A percentile compares a stretch with the other conserved stretches of the same genome.
These are phyloP conservation scores for Cantharis rustica DNA, from an alignment of 2,888 invertebrate genomes.

Conservation along the genomic window DNA sequence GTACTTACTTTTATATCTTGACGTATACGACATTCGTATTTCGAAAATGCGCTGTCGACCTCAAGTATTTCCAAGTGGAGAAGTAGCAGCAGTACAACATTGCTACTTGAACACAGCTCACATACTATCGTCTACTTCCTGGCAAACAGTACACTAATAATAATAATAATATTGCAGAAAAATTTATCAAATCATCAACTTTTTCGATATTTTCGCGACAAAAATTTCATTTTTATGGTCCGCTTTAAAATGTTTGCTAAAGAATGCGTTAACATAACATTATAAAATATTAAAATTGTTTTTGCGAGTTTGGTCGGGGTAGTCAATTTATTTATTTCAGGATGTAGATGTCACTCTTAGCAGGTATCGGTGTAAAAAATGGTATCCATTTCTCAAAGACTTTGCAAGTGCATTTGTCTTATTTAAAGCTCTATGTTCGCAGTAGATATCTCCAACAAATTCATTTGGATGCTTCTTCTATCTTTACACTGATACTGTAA, in stretches of 20 bases:
- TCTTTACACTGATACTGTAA: constrained; percentile 5
- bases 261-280: not conserved
- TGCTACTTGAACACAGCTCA: constrained; percentile 6
- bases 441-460: constrained; percentile 19
- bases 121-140: not conserved
- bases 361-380: constrained; percentile 21
- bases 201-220: not conserved
- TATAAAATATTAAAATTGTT: not conserved
- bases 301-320: not conserved
- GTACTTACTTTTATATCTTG: constrained; percentile 5
- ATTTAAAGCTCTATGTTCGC: constrained; percentile 21
- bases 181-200: not conserved
- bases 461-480: constrained; percentile 14
- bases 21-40: constrained; percentile 21
- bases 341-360: constrained; percentile 9
- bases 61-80: constrained; percentile 8
- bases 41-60: constrained; percentile 11
- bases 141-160: not conserved
- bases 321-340: constrained; percentile 17
- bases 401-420: constrained; percentile 22
- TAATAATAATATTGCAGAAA: not conserved
- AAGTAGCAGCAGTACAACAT: constrained; percentile 2
- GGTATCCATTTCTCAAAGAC: constrained; percentile 24
- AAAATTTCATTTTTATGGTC: not conserved
- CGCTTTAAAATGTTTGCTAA: not conserved